phyloP scores from a whole-genome alignment of 2,797 vertebrate species.

The Phataginus tetradactyla region DNA sequence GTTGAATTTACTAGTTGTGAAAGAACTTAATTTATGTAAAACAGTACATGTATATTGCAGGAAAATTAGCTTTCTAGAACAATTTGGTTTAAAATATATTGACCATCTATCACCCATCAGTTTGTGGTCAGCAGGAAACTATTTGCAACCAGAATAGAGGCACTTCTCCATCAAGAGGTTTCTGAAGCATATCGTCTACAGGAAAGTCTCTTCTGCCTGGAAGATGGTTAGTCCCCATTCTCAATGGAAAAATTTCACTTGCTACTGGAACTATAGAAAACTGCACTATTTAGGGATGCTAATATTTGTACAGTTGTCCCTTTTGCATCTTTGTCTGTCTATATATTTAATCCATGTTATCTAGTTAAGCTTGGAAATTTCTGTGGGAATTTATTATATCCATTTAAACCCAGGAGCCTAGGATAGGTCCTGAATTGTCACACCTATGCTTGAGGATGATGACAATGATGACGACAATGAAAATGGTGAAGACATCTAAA shows the following conservation, averaged over 20 bases:
- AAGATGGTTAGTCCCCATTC: not conserved
- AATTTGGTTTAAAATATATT: not conserved
- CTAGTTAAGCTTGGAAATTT: not conserved
- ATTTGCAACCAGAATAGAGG: not conserved
- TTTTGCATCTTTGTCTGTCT: not conserved
- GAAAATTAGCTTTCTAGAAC: not conserved
- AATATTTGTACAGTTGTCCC: not conserved
- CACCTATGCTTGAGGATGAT: not conserved
- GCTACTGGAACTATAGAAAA: not conserved
- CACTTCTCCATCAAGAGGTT: not conserved
- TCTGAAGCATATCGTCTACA: not conserved
- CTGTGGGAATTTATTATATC: not conserved
- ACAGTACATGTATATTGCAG: not conserved
- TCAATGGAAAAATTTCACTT: conserved; percentile 33
- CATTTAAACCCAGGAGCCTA: not conserved
- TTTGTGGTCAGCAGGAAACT: not conserved
- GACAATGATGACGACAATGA: not conserved
- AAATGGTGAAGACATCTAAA: not conserved
- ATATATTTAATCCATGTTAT: not conserved
- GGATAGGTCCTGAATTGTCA: not conserved
- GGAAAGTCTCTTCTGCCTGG: not conserved
- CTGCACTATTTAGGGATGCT: not conserved
- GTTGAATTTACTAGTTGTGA: not conserved
- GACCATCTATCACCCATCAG: not conserved
- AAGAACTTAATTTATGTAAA: not conserved